Base-by-base conservation (phyloP, 2,888 invertebrate species). In the Lycocerus yunnanus region DNA sequence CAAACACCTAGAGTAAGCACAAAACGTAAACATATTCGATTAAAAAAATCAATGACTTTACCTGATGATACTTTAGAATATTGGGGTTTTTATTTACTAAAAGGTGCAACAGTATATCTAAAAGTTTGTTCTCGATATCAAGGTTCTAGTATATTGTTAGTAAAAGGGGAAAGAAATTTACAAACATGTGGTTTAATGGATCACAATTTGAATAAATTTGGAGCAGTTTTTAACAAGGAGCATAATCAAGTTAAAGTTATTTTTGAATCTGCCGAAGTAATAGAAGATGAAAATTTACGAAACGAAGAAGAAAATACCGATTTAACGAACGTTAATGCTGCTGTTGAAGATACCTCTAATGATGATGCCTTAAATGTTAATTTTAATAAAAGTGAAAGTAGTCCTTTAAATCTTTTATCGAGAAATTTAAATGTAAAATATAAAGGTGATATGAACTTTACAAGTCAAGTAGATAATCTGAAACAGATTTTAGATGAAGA, bases 1-100 rank as follows among this genome's bases (percentile, higher is more conserved):
- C 83, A 84, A 15, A 90, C 89, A 78, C 95, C 95, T 4, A 91
- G 92, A 87, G 88, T 93, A 76, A 92, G 93, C 66, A 83, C 85
- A 0, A 92, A 90, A 82, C 90, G 91, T 68, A 94, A 93, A 85
- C 94, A 94, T 83, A 92, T 95, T 80, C 88, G 92, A 79, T 87
- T 95, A 80, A 94, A 92, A 84, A 95, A 95, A 84, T 94, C 94
- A 6, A 94, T 96, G 93, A 90, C 89, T 2, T 86, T 96, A 77
- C 95, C 94, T 0, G 95, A 95, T 85, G 95, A 95, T 82, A 95
- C 95, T 10, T 87, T 95, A 43, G 95, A 96, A 85, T 96, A 95
- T 85, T 96, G 95, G 95, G 95, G 95, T 2, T 95, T 96, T 87
- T 95, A 93, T 87, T 88, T 96, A 66, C 88, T 94, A 67, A 91